Conservation (phyloP, 2,797 vertebrate species). For the Hafferia zeledoni region DNA sequence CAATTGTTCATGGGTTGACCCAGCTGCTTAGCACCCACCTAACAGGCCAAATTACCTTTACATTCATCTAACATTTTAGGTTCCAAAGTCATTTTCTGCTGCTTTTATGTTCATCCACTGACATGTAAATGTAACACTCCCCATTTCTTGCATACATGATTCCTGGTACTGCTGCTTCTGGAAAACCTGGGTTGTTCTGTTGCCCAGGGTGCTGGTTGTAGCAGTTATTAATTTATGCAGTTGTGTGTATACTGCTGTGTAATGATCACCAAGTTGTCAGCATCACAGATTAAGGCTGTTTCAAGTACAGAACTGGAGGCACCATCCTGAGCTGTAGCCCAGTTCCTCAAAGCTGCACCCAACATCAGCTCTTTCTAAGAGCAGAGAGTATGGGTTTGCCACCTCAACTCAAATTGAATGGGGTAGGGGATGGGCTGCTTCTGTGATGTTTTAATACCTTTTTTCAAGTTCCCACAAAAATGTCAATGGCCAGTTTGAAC, state of each 20-base stretch:
- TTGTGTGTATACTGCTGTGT: background rate
- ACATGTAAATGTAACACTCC: background rate
- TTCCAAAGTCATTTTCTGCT: background rate
- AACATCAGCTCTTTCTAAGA: background rate
- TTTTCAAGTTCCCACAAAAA: background rate
- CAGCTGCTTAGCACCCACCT: slow-evolving; percentile 21
- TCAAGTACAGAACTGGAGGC: background rate
- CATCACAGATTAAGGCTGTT: background rate
- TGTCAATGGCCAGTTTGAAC: background rate
- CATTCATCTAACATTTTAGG: background rate
- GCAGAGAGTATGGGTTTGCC: background rate
- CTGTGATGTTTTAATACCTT: background rate
- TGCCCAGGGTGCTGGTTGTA: background rate
- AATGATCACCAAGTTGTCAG: background rate
- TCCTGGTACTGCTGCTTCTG: background rate
- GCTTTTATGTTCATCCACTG: background rate
- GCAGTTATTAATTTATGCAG: background rate
- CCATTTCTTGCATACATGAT: background rate
- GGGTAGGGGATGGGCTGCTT: background rate
- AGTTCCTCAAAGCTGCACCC: background rate
- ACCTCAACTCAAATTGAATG: background rate
- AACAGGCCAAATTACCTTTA: slow-evolving; percentile 6
- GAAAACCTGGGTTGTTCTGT: background rate
- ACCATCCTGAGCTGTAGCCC: background rate
- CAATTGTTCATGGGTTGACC: slow-evolving; percentile 17